Percentiles rank a stretch among this genome's conserved stretches.
Evolutionary conservation across 1,140 invertebrate genomes (phyloP).

Genomic region (Camponotus floridanus): DNA sequence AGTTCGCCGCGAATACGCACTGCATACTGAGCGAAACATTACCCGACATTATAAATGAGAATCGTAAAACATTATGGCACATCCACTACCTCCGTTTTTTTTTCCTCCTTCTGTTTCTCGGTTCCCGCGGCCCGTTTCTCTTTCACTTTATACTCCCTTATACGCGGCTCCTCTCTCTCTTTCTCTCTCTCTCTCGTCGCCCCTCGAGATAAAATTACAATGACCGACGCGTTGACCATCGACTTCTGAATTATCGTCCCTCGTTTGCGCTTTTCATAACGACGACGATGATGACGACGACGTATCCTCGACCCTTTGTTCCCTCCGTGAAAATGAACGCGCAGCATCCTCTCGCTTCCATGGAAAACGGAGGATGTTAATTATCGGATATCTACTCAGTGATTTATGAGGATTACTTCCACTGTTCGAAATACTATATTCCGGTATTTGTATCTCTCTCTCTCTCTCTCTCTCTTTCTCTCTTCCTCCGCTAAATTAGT

Average conservation of each 20-base stretch:
- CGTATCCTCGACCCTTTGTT: constrained; percentile 55
- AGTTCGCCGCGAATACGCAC: constrained; percentile 69
- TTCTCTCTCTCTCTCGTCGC: background rate
- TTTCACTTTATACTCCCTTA: background rate
- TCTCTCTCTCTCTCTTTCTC: too few species aligned
- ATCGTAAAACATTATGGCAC: constrained; percentile 78
- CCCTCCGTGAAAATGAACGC: background rate
- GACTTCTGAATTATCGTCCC: constrained; percentile 56
- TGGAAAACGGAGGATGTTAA: constrained; percentile 63
- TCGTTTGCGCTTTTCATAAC: constrained; percentile 51
- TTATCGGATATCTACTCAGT: constrained; percentile 62
- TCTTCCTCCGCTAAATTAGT: background rate
- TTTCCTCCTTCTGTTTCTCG: constrained; percentile 45
- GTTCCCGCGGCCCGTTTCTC: background rate
- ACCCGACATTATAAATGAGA: constrained; percentile 78
- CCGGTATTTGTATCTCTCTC: background rate
- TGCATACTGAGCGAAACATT: constrained; percentile 78
- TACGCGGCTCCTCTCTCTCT: background rate
- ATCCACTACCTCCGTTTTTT: constrained; percentile 60
- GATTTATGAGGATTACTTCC: constrained; percentile 56
- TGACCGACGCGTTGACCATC: constrained; percentile 44
- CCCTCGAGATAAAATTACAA: constrained; percentile 71
- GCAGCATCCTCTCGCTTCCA: constrained; percentile 35
- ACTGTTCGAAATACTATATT: background rate
- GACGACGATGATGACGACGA: constrained; percentile 24